Evolutionary conservation across 1,140 invertebrate genomes (phyloP), one percentile per base, ranked within the genome.

Genomic region (Triops longicaudatus): DNA sequence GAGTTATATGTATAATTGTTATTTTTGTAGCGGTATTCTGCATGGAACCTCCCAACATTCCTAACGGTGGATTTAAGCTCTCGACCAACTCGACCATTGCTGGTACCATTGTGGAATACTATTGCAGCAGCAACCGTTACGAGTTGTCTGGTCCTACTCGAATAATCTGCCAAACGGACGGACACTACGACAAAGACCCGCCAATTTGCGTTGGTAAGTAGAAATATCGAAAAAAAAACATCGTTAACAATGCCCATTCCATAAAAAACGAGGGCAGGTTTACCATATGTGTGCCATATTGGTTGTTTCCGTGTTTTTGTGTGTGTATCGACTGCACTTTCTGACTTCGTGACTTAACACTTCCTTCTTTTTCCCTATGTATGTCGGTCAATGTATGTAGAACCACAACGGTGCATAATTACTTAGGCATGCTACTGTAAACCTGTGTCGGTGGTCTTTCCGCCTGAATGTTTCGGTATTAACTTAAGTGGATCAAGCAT

Each of bases 101-200:
- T 26, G 92, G 88, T 80, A 89, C 89, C 72, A 83, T 89, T 17
- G 90, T 93, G 7, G 90, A 90, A 78, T 96, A 95, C 81, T 87
- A 86, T 17, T 97, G 95, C 81, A n/a, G 44, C n/a, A 86, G 88
- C 7, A 81, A 83, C 14, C 90, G 91, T 4, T 93, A 88, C 82
- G 87, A 86, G 78, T 84, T 96, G 72, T 84, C 88, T 26, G 95
- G 94, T 26, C 85, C 89, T 0, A 85, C 87, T 10, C 85, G 87
- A 74, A 87, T 94, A 31, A 87, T 86, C 37, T 97, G 95, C 81
- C 84, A 92, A 74, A 85, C 89, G 17, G 90, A 88, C 73, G 94
- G 94, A 1, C 87, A 89, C 75, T 96, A 93, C 86, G 92, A 95
- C 82, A 88, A 89, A 71, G 85, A 88, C 0, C 84, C 91, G 26